phyloP scores from a whole-genome alignment of 2,888 invertebrate species.

The Dinocampus coccinellae region DNA sequence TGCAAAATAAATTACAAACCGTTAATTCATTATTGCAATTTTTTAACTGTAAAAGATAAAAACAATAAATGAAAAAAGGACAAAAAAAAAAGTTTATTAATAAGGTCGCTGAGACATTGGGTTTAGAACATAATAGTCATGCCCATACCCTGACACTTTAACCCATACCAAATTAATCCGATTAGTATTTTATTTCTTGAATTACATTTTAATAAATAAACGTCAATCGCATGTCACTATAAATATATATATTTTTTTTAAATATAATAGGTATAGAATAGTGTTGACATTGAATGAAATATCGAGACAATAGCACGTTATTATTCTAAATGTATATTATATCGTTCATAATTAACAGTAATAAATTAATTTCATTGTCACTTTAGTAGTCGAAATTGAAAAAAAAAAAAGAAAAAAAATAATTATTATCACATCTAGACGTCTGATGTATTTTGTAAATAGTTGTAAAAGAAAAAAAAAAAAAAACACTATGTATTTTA shows the following conservation, averaged over 20 bases:
- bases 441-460: neutral
- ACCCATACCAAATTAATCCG: slow-evolving; percentile 10
- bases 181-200: slow-evolving; percentile 7
- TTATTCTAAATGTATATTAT: neutral
- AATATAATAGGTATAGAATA: neutral
- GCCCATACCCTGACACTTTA: slow-evolving; percentile 65
- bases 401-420: too few relatives aligned
- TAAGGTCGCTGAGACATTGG: slow-evolving; percentile 70
- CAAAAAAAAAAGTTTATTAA: slow-evolving; percentile 34
- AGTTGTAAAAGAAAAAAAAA: neutral
- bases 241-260: neutral
- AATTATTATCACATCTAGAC: too few relatives aligned
- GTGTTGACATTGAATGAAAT: neutral
- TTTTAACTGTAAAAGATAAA: too few relatives aligned
- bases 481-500: neutral
- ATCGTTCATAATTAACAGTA: neutral
- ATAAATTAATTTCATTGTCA: neutral
- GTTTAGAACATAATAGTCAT: slow-evolving; percentile 64
- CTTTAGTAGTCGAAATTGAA: neutral
- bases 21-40: too few relatives aligned
- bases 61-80: too few relatives aligned
- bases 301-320: neutral
- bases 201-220: neutral
- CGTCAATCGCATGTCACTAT: neutral
- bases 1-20: too few relatives aligned